A percentile compares a stretch with the other conserved stretches of the same genome.
These are phyloP conservation scores for Lamellibrachia satsuma DNA, from an alignment of 2,888 invertebrate species.

Conservation along the genomic window DNA sequence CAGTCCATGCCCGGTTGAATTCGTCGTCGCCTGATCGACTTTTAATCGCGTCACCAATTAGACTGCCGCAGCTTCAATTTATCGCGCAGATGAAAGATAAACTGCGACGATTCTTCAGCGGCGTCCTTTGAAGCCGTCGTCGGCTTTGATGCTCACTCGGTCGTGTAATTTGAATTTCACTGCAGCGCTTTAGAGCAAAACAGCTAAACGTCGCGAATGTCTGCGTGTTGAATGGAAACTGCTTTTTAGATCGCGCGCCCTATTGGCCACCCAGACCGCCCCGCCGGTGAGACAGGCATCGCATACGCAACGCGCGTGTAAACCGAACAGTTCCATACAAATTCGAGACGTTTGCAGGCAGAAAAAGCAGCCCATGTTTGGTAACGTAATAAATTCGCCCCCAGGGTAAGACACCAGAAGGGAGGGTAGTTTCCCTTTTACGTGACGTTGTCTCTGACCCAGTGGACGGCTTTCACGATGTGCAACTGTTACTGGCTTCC, in stretches of 20 bases:
- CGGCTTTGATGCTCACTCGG: not conserved
- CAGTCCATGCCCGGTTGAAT: not conserved
- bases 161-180: not conserved
- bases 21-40: not conserved
- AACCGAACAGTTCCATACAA: not conserved
- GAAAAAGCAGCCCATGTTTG: not conserved
- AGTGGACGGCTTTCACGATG: not conserved
- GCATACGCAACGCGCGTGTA: not conserved
- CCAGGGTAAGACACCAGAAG: not conserved
- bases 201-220: not conserved
- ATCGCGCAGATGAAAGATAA: not conserved
- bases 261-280: not conserved
- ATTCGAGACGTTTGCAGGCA: not conserved
- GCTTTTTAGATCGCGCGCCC: not conserved
- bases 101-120: not conserved
- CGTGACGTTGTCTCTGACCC: not conserved
- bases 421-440: not conserved
- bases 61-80: not conserved
- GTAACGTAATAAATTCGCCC: not conserved
- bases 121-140: not conserved
- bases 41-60: conserved; percentile 1
- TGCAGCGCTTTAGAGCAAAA: not conserved
- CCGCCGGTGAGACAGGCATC: not conserved
- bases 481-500: not conserved
- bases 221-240: not conserved